Base-by-base conservation (phyloP, 2,888 invertebrate species). In the Belgica antarctica region DNA sequence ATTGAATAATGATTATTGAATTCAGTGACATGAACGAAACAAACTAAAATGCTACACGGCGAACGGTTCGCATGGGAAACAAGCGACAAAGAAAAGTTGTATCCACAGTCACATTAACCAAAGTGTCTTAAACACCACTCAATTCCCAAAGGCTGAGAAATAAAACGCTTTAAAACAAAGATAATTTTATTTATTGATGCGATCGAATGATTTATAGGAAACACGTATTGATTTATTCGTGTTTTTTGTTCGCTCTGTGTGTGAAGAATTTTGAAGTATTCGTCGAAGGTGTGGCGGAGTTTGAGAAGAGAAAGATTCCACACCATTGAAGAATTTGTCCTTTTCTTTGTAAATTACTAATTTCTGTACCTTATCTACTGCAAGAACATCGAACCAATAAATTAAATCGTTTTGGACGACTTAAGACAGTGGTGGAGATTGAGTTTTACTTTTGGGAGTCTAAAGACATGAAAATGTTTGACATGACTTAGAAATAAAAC, bases 141-240 rank as follows among this genome's bases (percentile, higher is more conserved):
- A 24, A 57, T 57, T 22, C 57, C 57, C 22, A 52, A 52, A 52
- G 52, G 19, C 52, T 52, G 52, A 52, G 52, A 52, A 52, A n/a
- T n/a, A n/a, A 31, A 52, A 52, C 52, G 52, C 52, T 52, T 52
- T 52, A 52, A 52, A 63, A 47, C 22, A 66, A 22, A 68, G 70
- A 70, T 61, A 61, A 70, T 61, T 61, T 70, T 70, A 70, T 70
- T 70, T 70, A 70, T 70, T 70, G 70, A 70, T 61, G 70, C 41
- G 61, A 41, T 59, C 61, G 36, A 70, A 61, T 70, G 70, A 70
- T 61, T 70, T 61, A 70, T 70, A 24, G 36, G 28, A 61, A 70
- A 70, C 41, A 19, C 41, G 57, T 69, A 70, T 70, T 70, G 70
- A 70, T 70, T 70, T 70, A 70, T 70, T 70, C 59, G 34, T 41